Percentiles rank a stretch among this genome's conserved stretches.
These are phyloP conservation scores for Lepilemur ruficaudatus DNA, from an alignment of 2,797 vertebrate species.

Conservation along the genomic window DNA sequence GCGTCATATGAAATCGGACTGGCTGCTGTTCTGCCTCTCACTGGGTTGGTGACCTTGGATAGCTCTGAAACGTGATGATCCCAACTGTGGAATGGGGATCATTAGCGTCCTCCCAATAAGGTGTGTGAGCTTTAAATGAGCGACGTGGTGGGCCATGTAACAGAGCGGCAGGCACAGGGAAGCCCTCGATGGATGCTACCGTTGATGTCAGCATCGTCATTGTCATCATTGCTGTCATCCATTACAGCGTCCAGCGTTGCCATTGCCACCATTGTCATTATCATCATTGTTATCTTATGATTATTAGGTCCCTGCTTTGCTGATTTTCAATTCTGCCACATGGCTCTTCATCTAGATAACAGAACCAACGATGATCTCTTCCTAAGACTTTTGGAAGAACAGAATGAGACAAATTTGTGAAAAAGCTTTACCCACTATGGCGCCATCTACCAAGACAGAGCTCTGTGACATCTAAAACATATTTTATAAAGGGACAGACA, in stretches of 20 bases:
- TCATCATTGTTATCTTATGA: accelerated
- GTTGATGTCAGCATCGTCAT: accelerated
- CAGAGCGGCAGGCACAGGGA: accelerated
- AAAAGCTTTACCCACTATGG: not conserved
- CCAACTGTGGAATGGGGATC: accelerated
- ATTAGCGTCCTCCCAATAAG: not conserved
- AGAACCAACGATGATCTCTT: not conserved
- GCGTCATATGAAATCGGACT: not conserved
- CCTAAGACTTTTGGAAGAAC: not conserved
- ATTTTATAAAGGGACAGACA: not conserved
- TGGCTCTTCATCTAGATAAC: not conserved
- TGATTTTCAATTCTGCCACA: accelerated
- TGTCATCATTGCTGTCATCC: accelerated
- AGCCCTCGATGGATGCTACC: not conserved
- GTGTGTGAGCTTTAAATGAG: not conserved
- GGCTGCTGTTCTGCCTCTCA: not conserved
- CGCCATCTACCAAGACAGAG: too few species aligned
- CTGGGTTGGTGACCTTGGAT: not conserved
- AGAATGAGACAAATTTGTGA: too few species aligned
- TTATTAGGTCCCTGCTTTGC: too few species aligned
- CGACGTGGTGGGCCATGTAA: accelerated
- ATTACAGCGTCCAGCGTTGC: not conserved
- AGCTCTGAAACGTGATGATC: not conserved
- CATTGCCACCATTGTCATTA: too few species aligned
- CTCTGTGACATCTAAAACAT: not conserved